Conservation (phyloP, 2,113 vertebrate genomes). For the Mus pahari region DNA sequence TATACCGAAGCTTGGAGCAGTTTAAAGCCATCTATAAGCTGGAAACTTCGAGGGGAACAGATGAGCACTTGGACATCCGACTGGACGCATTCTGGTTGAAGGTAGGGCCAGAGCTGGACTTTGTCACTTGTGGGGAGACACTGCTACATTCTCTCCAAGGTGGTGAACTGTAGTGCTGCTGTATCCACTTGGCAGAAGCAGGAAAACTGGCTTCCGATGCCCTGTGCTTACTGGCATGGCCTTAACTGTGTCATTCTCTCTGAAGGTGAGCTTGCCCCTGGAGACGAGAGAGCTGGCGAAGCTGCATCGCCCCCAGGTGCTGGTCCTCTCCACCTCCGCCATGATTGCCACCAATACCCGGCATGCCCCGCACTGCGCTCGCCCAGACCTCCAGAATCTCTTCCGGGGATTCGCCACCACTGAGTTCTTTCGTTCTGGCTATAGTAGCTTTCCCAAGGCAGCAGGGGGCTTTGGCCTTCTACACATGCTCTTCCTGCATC, state of each 20-base stretch:
- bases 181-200: background rate
- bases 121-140: background rate
- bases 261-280: constrained; percentile 92
- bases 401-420: constrained; percentile 88
- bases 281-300: constrained; percentile 93
- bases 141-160: background rate
- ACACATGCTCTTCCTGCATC: constrained; percentile 90
- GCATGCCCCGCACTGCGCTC: constrained; percentile 89
- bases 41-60: constrained; percentile 91
- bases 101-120: constrained; percentile 84
- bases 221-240: background rate
- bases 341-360: constrained; percentile 93
- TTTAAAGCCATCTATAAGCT: constrained; percentile 97
- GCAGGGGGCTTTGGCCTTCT: constrained; percentile 90
- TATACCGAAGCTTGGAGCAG: constrained; percentile 94
- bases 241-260: constrained; percentile 59
- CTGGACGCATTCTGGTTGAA: constrained; percentile 93
- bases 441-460: constrained; percentile 89
- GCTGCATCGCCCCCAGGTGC: constrained; percentile 91
- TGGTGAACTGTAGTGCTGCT: background rate
- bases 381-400: constrained; percentile 86
- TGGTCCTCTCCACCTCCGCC: constrained; percentile 87
- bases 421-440: constrained; percentile 90
- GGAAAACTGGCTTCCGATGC: background rate
- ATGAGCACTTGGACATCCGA: constrained; percentile 94